Evolutionary conservation across 2,113 vertebrate species (phyloP).

Genomic region (Pachycephala philippinensis): DNA sequence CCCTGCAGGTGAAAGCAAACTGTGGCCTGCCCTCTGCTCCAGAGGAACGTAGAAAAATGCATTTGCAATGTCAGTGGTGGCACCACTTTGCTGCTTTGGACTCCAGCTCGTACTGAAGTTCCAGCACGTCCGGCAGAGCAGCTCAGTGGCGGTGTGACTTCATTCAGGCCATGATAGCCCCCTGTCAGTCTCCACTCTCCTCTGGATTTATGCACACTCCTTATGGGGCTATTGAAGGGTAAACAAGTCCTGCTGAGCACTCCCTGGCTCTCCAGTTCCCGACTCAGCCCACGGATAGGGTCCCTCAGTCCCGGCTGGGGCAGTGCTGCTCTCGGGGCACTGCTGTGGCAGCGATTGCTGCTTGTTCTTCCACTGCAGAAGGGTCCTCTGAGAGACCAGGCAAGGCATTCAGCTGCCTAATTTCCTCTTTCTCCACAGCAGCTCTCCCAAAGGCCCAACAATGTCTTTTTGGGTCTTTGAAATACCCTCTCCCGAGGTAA

Average conservation of each 20-base stretch:
- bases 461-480: background rate
- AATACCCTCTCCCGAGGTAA: background rate
- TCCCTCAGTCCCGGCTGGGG: background rate
- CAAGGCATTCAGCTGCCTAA: background rate
- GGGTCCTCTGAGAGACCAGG: background rate
- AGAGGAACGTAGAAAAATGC: no score
- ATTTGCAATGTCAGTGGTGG: no score
- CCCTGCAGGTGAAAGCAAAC: no score
- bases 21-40: no score
- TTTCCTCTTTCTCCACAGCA: background rate
- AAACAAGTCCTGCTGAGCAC: background rate
- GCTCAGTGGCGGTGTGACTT: no score
- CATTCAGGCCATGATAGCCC: no score
- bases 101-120: no score
- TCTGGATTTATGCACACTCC: no score
- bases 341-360: fast-evolving
- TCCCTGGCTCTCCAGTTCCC: background rate
- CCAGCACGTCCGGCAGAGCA: no score
- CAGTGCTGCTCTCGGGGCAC: background rate
- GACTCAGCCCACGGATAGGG: background rate
- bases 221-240: background rate
- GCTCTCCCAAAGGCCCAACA: background rate
- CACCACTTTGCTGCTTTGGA: no score
- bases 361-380: background rate
- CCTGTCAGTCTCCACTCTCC: no score